Conservation (phyloP, 2,113 vertebrate genomes). For the Aegotheles bennettii region DNA sequence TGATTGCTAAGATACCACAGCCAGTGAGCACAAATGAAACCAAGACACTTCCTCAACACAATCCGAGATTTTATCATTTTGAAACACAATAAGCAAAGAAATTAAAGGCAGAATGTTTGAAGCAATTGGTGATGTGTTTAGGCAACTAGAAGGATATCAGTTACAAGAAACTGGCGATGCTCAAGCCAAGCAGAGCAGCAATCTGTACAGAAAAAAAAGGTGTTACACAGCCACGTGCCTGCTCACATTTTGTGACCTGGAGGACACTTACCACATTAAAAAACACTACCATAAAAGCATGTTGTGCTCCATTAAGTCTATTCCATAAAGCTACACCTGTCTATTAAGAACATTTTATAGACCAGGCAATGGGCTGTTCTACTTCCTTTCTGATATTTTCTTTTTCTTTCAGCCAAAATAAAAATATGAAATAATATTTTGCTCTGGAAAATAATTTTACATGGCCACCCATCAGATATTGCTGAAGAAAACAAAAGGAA, state of each 20-base stretch:
- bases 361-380: rapidly evolving
- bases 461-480: not conserved
- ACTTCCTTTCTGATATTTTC: not conserved
- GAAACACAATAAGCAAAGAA: not conserved
- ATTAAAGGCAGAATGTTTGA: not conserved
- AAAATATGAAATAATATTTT: not conserved
- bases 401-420: not conserved
- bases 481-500: not conserved
- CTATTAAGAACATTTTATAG: not conserved
- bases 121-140: not conserved
- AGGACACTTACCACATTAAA: not conserved
- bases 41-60: not conserved
- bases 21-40: not conserved
- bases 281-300: not conserved
- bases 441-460: not conserved
- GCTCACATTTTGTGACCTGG: not conserved
- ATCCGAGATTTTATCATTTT: not conserved
- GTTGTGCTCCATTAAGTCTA: not conserved
- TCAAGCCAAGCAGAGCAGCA: not conserved
- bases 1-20: not conserved
- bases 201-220: not conserved
- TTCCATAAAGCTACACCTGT: not conserved
- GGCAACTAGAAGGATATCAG: not conserved
- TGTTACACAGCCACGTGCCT: not conserved
- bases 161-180: not conserved